phyloP scores from a whole-genome alignment of 2,797 vertebrate species.

The Coendou prehensilis region DNA sequence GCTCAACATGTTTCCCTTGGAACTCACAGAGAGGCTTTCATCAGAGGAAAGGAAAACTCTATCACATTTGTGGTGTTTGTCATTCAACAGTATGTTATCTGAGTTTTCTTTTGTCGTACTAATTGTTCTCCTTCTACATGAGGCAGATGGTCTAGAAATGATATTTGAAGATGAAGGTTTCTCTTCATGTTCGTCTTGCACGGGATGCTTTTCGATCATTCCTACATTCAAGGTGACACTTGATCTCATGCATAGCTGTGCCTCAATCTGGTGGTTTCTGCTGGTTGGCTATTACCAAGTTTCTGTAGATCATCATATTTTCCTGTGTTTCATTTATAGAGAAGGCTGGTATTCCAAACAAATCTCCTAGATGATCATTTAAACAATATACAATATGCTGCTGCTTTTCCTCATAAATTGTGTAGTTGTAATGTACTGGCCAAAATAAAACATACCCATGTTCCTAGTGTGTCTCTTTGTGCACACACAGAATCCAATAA shows the following conservation, averaged over 20 bases:
- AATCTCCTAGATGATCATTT: not conserved
- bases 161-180: conserved; percentile 80
- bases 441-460: not conserved
- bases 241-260: conserved; percentile 76
- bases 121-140: conserved; percentile 83
- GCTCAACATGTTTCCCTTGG: conserved; percentile 93
- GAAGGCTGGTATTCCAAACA: not conserved
- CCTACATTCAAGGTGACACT: conserved; percentile 81
- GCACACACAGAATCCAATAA: not conserved
- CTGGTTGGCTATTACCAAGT: not conserved
- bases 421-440: not conserved
- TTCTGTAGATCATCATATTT: not conserved
- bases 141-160: conserved; percentile 83
- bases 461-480: not conserved
- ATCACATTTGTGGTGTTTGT: conserved; percentile 95
- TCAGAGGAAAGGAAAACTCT: conserved; percentile 96
- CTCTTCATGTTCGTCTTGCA: conserved; percentile 86
- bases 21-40: conserved; percentile 95
- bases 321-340: not conserved
- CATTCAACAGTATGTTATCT: conserved; percentile 88
- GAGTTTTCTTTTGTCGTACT: conserved; percentile 90
- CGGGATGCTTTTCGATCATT: conserved; percentile 87
- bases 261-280: conserved; percentile 75
- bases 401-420: not conserved
- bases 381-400: not conserved